A percentile compares a stretch with the other conserved stretches of the same genome.
phyloP scores from a whole-genome alignment of 2,888 invertebrate genomes.

The Coenonympha glycerion region DNA sequence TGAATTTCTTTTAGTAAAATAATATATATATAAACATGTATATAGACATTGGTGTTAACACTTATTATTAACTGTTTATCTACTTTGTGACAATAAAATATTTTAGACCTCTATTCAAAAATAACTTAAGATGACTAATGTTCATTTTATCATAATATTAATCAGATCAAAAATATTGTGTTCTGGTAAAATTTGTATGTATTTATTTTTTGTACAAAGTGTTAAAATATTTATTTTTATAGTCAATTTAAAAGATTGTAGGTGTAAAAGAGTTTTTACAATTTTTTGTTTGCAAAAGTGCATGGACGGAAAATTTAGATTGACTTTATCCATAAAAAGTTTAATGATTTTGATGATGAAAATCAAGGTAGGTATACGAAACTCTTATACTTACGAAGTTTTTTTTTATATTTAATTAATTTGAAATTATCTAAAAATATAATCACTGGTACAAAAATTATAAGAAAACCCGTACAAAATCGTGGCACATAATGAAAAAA shows the following conservation, averaged over 20 bases:
- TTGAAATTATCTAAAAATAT: constrained; percentile 13
- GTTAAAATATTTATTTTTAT: too few species aligned
- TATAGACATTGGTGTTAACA: constrained; percentile 58
- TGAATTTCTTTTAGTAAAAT: constrained; percentile 59
- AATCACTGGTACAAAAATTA: constrained; percentile 32
- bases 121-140: constrained; percentile 42
- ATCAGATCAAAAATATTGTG: constrained; percentile 14
- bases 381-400: too few species aligned
- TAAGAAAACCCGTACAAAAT: constrained; percentile 65
- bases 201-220: constrained; percentile 27
- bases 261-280: neutral
- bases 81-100: constrained; percentile 45
- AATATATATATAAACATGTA: constrained; percentile 57
- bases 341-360: constrained; percentile 5
- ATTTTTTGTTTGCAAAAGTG: constrained; percentile 16
- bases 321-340: too few species aligned
- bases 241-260: constrained; percentile 1
- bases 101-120: constrained; percentile 38
- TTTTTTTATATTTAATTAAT: too few species aligned
- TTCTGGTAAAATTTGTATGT: neutral
- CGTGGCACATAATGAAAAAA: constrained; percentile 59
- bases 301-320: constrained; percentile 29
- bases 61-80: constrained; percentile 35
- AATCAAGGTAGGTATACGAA: neutral
- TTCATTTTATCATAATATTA: constrained; percentile 51